Percentiles rank a stretch among this genome's conserved stretches.
These are phyloP conservation scores for Drosophila setifemur DNA, from an alignment of 1,140 invertebrate genomes.

Conservation along the genomic window DNA sequence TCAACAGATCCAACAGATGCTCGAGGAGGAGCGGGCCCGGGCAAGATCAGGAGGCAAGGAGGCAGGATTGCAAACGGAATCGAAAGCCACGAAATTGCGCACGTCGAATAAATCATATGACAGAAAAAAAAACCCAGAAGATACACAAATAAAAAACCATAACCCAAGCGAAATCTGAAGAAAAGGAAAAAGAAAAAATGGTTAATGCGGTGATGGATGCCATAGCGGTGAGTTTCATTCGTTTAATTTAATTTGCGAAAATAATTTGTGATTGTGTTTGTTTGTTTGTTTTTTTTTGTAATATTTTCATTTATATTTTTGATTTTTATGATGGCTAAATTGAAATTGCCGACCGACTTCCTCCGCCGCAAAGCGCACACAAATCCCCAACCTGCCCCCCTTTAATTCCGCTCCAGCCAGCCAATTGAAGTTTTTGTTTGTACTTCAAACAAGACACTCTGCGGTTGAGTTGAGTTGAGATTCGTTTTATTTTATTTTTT, in stretches of 20 bases:
- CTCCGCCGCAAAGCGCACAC: no score
- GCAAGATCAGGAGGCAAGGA: conserved; percentile 33
- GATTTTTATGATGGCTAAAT: conserved; percentile 60
- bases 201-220: conserved; percentile 82
- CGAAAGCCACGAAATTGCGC: conserved; percentile 48
- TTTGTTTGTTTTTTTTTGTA: no score
- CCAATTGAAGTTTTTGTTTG: conserved; percentile 72
- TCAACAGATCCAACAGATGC: conserved; percentile 48
- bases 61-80: neutral
- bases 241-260: conserved; percentile 65
- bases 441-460: conserved; percentile 69
- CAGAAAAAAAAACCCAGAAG: neutral
- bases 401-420: conserved; percentile 12
- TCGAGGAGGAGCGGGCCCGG: conserved; percentile 1
- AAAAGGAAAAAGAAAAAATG: conserved; percentile 36
- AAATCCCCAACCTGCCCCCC: neutral
- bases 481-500: conserved; percentile 19
- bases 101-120: conserved; percentile 70
- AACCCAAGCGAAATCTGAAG: neutral
- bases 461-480: conserved; percentile 32
- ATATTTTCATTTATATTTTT: no score
- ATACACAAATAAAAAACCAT: neutral
- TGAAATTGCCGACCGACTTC: conserved; percentile 48
- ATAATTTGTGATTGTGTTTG: conserved; percentile 18
- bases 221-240: conserved; percentile 78